phyloP scores from a whole-genome alignment of 1,140 invertebrate species.

The Magallana ariakensis region DNA sequence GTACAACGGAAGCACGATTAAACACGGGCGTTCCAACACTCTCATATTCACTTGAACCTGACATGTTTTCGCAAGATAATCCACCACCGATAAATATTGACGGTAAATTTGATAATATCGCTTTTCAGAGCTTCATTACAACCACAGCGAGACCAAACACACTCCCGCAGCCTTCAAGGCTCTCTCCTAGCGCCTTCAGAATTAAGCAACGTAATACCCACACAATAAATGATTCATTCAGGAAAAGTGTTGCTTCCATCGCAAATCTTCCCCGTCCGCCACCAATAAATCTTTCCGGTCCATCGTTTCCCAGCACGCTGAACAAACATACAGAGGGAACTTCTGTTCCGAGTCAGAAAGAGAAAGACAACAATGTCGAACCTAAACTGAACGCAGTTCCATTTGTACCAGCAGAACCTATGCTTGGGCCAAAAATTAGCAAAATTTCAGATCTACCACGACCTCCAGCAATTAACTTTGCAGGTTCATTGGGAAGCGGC shows the following conservation, averaged over 20 bases:
- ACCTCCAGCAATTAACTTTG: neutral
- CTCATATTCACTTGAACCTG: neutral
- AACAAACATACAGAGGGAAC: neutral
- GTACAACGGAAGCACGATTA: conserved; percentile 17
- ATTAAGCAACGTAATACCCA: neutral
- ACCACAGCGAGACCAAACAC: neutral
- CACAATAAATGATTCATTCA: neutral
- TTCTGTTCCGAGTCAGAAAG: neutral
- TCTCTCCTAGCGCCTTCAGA: neutral
- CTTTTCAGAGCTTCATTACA: neutral
- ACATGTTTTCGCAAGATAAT: conserved; percentile 9
- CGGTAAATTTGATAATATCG: neutral
- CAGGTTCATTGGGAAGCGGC: neutral
- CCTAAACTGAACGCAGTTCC: neutral
- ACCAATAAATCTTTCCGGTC: neutral
- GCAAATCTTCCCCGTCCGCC: neutral
- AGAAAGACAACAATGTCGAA: neutral
- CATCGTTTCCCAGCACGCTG: neutral
- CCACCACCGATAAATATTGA: conserved; percentile 34
- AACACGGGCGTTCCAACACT: neutral
- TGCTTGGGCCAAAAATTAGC: neutral
- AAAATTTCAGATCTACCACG: neutral
- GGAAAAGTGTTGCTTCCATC: neutral
- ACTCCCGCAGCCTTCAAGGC: neutral
- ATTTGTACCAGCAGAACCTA: neutral